Conservation (phyloP, 2,888 invertebrate genomes). For the Scotopteryx bipunctaria region DNA sequence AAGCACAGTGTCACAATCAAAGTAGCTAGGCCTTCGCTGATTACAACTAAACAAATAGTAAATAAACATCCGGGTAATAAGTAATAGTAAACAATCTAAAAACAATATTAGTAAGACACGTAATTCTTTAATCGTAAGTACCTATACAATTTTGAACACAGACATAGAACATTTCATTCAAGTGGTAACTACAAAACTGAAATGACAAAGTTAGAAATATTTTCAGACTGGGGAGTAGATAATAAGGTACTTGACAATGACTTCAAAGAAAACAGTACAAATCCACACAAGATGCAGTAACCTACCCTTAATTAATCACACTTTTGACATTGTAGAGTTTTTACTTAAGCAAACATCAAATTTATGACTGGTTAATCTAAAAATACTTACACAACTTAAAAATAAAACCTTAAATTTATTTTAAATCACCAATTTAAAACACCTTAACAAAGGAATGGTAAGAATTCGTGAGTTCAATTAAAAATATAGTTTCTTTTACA, state of each 20-base stretch:
- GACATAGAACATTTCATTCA: constrained; percentile 4
- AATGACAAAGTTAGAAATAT: constrained; percentile 16
- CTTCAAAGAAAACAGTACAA: constrained; percentile 70
- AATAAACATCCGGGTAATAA: neutral
- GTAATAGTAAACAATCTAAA: constrained; percentile 1
- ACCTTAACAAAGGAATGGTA: constrained; percentile 80
- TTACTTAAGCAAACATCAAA: constrained; percentile 76
- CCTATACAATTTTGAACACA: neutral
- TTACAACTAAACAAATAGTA: too few species aligned
- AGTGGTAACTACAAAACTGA: constrained; percentile 26
- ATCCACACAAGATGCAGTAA: constrained; percentile 64
- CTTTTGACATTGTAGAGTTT: constrained; percentile 83
- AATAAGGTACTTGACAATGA: constrained; percentile 63
- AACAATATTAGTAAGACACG: neutral
- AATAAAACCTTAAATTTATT: constrained; percentile 62
- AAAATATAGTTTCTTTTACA: constrained; percentile 75
- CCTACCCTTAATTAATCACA: constrained; percentile 81
- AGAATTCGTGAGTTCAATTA: constrained; percentile 69
- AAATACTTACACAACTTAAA: constrained; percentile 72
- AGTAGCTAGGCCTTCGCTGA: too few species aligned
- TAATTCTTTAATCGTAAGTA: neutral
- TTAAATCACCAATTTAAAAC: constrained; percentile 75
- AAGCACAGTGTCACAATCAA: neutral
- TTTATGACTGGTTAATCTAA: constrained; percentile 74
- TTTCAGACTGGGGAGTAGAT: neutral